phyloP scores from a whole-genome alignment of 1,140 invertebrate species.

The Oscheius sp. region DNA sequence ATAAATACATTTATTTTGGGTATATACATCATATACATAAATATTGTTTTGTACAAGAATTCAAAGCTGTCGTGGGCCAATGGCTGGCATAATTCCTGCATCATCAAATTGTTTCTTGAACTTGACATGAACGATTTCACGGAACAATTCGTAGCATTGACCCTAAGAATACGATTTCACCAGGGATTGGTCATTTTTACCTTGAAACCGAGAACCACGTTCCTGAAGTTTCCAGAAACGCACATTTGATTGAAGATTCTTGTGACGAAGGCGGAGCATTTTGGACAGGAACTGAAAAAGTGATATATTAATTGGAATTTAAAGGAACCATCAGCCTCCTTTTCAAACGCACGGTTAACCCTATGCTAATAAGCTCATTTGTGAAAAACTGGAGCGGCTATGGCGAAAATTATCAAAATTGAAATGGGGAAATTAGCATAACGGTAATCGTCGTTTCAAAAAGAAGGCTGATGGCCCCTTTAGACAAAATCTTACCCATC shows the following conservation, averaged over 20 bases:
- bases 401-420: no score
- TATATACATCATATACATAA: no score
- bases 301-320: not conserved
- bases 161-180: constrained; percentile 40
- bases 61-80: constrained; percentile 32
- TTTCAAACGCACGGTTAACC: no score
- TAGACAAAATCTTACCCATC: constrained; percentile 37
- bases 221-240: constrained; percentile 48
- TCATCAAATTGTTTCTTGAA: constrained; percentile 44
- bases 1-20: no score
- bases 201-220: constrained; percentile 39
- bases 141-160: constrained; percentile 56
- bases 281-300: constrained; percentile 36
- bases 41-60: no score
- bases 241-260: constrained; percentile 56
- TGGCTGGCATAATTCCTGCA: constrained; percentile 42
- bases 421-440: no score
- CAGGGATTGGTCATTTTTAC: constrained; percentile 21
- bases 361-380: no score
- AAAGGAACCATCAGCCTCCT: no score
- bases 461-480: no score
- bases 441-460: no score
- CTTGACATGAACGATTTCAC: constrained; percentile 45
- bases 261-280: constrained; percentile 54
- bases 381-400: no score